Base-by-base conservation (phyloP, 1,140 invertebrate genomes). In the Thereuonema tuberculata region DNA sequence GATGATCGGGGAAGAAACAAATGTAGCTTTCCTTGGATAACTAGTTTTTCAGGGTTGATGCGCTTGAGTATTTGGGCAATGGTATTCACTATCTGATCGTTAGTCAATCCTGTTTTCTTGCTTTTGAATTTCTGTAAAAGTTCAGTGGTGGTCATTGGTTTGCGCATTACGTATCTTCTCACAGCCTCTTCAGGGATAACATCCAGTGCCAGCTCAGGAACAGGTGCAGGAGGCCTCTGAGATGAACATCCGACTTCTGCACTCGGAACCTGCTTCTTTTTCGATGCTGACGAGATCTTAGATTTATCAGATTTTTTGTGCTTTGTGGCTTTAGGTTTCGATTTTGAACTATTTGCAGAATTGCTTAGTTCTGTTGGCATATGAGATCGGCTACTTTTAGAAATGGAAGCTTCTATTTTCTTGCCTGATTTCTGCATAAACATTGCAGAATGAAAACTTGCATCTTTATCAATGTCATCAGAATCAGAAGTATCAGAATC, bases 141-240 rank as follows among this genome's bases (percentile, higher is more conserved):
- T 70, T 97, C 93, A 0, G 89, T 95, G 0, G 93, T 87, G 0
- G 93, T 97, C 85, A 97, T 94, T 1, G 93, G 93, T 70, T 97
- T 97, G 0, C 94, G 80, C 67, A 88, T 87, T 20, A 98, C 75
- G 72, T 98, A 98, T 20, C 93, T 79, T 21, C 91, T 77, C 2
- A 98, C 91, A 1, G 90, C 86, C 66, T 97, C 93, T 73, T 98
- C 93, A 1, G 87, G 91, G n/a, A 95, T 90, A 24, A 89, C 90
- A 65, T 88, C 90, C 67, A 88, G 84, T 69, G 85, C 74, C 67
- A 79, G 79, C 20, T 76, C 23, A 50, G 31, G n/a, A 20, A 31
- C 15, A 55, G 5, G 2, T 20, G 17, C 37, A 24, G n/a, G n/a
- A n/a, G n/a, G n/a, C n/a, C n/a, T n/a, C n/a, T n/a, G n/a, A n/a